Evolutionary conservation across 1,140 invertebrate genomes (phyloP), one percentile per base, ranked within the genome.

Genomic region (Apocrypta bakeri): DNA sequence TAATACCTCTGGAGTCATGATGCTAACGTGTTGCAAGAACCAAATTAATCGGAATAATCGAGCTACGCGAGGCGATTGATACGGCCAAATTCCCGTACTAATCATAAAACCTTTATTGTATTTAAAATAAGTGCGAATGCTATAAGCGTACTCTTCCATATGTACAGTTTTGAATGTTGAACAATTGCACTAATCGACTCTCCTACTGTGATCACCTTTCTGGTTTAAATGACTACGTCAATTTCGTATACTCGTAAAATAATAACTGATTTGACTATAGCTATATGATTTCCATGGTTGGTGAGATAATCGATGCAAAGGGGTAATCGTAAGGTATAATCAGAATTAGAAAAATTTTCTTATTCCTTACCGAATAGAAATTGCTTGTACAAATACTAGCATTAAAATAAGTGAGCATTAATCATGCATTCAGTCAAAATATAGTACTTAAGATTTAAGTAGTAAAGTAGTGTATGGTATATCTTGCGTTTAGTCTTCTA

Each of bases 101-200:
- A 3, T 17, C 63, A 78, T 66, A 21, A 78, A 78, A 27, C 7
- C 3, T 42, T 27, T n/a, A n/a, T 27, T 42, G 9, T 27, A 7
- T 78, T 66, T 66, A 68, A 78, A 78, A 78, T 76, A 63, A 14
- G 48, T 76, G 40, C 14, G 9, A 64, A 76, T 24, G 64, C 24
- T 25, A 4, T 76, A 14, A 64, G n/a, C 37, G 14, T 21, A 17
- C 21, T 56, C 3, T n/a, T 56, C 48, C 48, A 56, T 56, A 4
- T 37, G 2, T 37, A 37, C 9, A 37, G 9, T 37, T n/a, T 48
- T 21, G 3, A 48, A 48, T 17, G 14, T 17, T 48, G n/a, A n/a
- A n/a, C n/a, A n/a, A n/a, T 48, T 48, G 21, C 1, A 17, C n/a
- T n/a, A 17, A 17, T 17, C 2, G 21, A 17, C 21, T 12, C 42